Percentiles rank a stretch among this genome's conserved stretches.
phyloP scores from a whole-genome alignment of 1,140 invertebrate species.

The Callitettix versicolor region DNA sequence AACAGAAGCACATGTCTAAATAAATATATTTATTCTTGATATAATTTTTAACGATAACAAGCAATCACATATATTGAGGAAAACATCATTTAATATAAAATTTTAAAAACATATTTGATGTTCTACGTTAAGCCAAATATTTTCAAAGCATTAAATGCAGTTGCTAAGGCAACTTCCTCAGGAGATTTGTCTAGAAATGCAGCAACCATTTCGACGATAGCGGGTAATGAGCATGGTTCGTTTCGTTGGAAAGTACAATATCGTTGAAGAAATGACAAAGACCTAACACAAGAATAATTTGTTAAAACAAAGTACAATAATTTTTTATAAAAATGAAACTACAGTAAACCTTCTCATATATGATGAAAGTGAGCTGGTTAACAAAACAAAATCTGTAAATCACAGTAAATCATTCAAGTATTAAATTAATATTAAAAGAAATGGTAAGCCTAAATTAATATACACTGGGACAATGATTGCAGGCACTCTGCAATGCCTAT shows the following conservation, averaged over 20 bases:
- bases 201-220: constrained; percentile 87
- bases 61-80: background rate
- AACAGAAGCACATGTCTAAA: background rate
- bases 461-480: too few species aligned
- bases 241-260: constrained; percentile 94
- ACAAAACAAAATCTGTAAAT: too few species aligned
- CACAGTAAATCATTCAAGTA: too few species aligned
- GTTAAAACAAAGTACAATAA: too few species aligned
- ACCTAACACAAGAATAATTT: constrained; percentile 33
- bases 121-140: constrained; percentile 60
- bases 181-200: constrained; percentile 77
- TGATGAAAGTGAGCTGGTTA: too few species aligned
- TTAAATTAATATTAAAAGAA: too few species aligned
- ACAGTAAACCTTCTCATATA: too few species aligned
- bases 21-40: constrained; percentile 11
- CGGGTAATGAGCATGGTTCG: constrained; percentile 86
- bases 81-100: background rate
- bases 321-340: too few species aligned
- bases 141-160: constrained; percentile 87
- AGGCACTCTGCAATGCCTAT: too few species aligned
- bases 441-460: too few species aligned
- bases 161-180: constrained; percentile 83
- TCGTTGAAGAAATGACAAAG: constrained; percentile 50
- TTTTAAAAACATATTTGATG: background rate
- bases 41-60: constrained; percentile 5